Conservation (phyloP, 2,113 vertebrate species). For the Tyrannus savana region DNA sequence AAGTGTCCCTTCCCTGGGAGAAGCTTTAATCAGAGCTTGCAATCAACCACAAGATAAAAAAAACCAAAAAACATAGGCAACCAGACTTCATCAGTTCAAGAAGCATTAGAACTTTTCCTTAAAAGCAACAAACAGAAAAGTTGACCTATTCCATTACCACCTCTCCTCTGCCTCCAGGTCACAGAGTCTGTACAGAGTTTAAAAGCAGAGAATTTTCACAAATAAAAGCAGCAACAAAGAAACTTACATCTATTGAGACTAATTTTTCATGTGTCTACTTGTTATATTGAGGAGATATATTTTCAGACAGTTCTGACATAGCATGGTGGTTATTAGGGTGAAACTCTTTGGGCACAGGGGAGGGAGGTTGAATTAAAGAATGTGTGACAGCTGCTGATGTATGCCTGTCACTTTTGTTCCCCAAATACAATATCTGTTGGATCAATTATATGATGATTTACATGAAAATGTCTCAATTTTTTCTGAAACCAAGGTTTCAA, state of each 20-base stretch:
- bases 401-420: constrained; percentile 3
- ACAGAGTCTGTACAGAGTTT: neutral
- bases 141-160: neutral
- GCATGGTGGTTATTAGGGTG: constrained; percentile 14
- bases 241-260: neutral
- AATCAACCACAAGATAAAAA: neutral
- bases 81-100: neutral
- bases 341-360: neutral
- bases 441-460: constrained; percentile 54
- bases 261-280: neutral
- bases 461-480: constrained; percentile 49
- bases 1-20: neutral
- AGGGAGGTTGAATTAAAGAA: constrained; percentile 7
- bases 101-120: neutral
- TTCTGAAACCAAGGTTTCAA: constrained; percentile 13
- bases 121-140: neutral
- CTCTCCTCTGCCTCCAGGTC: neutral
- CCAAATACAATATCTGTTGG: neutral
- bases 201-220: constrained; percentile 38
- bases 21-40: constrained; percentile 14
- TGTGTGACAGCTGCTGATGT: constrained; percentile 24
- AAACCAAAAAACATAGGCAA: neutral
- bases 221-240: constrained; percentile 19
- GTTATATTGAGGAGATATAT: constrained; percentile 15
- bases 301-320: constrained; percentile 49